phyloP scores from a whole-genome alignment of 2,888 invertebrate genomes.

The Athalia rosae region DNA sequence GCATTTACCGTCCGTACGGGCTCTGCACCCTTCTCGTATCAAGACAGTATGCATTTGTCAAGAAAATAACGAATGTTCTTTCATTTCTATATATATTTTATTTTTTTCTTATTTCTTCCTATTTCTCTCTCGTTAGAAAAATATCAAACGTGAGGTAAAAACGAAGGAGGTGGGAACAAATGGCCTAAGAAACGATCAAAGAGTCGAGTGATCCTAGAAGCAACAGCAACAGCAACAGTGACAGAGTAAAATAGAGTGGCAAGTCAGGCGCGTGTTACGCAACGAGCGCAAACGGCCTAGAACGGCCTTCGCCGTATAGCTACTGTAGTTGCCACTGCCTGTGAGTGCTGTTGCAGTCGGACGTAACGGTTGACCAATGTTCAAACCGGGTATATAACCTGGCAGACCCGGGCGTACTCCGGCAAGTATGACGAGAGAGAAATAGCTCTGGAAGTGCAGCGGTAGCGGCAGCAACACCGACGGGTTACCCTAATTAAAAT shows the following conservation, averaged over 20 bases:
- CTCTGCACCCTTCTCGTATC: neutral
- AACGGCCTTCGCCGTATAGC: slow-evolving; percentile 63
- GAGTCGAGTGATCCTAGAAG: slow-evolving; percentile 47
- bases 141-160: neutral
- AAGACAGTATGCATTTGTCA: slow-evolving; percentile 33
- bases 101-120: neutral
- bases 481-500: slow-evolving; percentile 39
- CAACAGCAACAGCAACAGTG: slow-evolving; percentile 54
- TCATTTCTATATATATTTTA: neutral
- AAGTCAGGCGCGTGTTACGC: slow-evolving; percentile 45
- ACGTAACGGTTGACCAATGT: slow-evolving; percentile 61
- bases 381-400: slow-evolving; percentile 45
- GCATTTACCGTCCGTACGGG: neutral
- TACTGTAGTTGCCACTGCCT: slow-evolving; percentile 16
- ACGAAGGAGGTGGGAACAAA: slow-evolving; percentile 8
- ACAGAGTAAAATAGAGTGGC: slow-evolving; percentile 53
- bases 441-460: neutral
- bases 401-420: slow-evolving; percentile 14
- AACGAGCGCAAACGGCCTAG: slow-evolving; percentile 59
- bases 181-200: slow-evolving; percentile 6
- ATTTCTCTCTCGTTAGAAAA: neutral
- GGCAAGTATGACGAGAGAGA: slow-evolving; percentile 31
- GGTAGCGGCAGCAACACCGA: neutral
- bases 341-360: neutral
- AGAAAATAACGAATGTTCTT: slow-evolving; percentile 16